These are phyloP conservation scores for Agrotis exclamationis DNA, from an alignment of 2,888 invertebrate genomes.

Conservation along the genomic window DNA sequence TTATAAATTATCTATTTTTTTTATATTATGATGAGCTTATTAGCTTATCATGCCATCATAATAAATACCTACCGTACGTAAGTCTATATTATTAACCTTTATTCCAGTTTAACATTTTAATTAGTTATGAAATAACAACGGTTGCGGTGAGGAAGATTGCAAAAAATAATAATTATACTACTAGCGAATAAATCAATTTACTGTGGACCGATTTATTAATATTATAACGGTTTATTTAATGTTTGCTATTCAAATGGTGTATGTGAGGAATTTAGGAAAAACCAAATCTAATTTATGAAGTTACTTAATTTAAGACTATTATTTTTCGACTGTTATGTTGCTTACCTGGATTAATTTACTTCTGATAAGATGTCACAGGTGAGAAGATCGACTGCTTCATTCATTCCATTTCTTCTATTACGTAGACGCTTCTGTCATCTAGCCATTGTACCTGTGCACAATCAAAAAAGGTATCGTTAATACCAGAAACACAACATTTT, in stretches of 20 bases:
- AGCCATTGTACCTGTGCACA: conserved; percentile 48
- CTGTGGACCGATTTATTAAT: neutral
- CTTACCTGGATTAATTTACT: conserved; percentile 42
- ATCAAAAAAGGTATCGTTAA: conserved; percentile 32
- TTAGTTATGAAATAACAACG: conserved; percentile 13
- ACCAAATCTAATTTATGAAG: neutral
- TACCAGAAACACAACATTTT: neutral
- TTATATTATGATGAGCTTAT: neutral
- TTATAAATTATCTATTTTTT: neutral
- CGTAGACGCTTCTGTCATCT: neutral
- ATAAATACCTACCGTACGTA: neutral
- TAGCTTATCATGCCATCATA: conserved; percentile 6
- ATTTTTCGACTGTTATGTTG: neutral
- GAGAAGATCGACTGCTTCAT: conserved; percentile 9
- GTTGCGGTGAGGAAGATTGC: conserved; percentile 20
- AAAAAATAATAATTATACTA: conserved; percentile 26
- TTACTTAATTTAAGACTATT: neutral
- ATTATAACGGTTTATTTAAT: conserved; percentile 8
- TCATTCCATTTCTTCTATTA: conserved; percentile 29
- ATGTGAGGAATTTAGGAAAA: neutral
- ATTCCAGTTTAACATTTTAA: neutral
- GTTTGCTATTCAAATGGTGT: neutral
- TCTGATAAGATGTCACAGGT: neutral
- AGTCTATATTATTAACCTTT: neutral
- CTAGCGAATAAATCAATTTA: conserved; percentile 2